phyloP scores from a whole-genome alignment of 2,888 invertebrate species.

The Trachelus iudaicus region DNA sequence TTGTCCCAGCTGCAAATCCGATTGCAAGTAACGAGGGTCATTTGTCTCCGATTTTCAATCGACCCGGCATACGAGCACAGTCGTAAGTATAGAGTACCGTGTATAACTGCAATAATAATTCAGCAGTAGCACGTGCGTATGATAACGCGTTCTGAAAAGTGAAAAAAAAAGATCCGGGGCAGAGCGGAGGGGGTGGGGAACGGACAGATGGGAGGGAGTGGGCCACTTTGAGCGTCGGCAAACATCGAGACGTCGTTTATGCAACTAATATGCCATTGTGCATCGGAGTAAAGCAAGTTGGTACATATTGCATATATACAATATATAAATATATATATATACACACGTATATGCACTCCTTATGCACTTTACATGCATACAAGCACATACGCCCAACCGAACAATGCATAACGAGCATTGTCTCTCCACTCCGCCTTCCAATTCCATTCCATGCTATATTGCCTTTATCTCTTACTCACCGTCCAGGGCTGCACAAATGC shows the following conservation, averaged over 20 bases:
- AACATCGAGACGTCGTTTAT: neutral
- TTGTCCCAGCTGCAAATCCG: neutral
- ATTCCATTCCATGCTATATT: slow-evolving; percentile 48
- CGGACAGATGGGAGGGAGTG: neutral
- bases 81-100: neutral
- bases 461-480: slow-evolving; percentile 51
- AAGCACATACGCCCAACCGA: slow-evolving; percentile 32
- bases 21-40: neutral
- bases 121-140: neutral
- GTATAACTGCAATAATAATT: neutral
- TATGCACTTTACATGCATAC: neutral
- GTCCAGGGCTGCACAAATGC: neutral
- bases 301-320: neutral
- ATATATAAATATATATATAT: neutral
- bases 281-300: neutral
- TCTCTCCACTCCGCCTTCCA: slow-evolving; percentile 55
- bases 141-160: neutral
- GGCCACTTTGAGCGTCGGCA: neutral
- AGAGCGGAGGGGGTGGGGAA: too few relatives aligned
- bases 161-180: neutral
- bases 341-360: neutral
- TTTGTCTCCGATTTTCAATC: neutral
- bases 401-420: slow-evolving; percentile 61
- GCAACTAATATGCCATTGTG: slow-evolving; percentile 35
- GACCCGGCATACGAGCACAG: neutral